Base-by-base conservation (phyloP, 2,797 vertebrate genomes). In the Tympanoctomys barrerae region DNA sequence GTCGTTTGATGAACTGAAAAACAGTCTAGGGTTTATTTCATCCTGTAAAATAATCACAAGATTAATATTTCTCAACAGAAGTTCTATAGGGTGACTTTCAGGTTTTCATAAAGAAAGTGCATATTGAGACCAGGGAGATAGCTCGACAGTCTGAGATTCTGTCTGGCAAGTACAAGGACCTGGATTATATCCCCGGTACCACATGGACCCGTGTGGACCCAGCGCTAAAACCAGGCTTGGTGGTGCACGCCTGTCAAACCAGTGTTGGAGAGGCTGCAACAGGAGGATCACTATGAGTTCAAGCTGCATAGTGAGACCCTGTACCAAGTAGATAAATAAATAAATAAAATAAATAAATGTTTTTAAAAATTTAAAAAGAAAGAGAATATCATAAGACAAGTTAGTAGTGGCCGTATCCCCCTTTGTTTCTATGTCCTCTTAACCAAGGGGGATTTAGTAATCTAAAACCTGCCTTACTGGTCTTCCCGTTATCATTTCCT, bases 11-110 rank as follows among this genome's bases (percentile, higher is more conserved):
- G 42, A 80, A 84, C 11, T 78, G 18, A 84, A 95, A 93, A 89
- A 22, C 14, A 68, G 28, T 64, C 54, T 54, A 83, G 33, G 36
- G 33, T 66, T 90, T 81, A 46, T 94, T 94, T 94, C n/a, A 82
- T 95, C 13, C 66, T 85, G 28, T 89, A 89, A 88, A 87, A 92
- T 80, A 92, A 91, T 89, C 26, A 87, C 49, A 83, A 85, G 84
- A 82, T 85, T 80, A 91, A 84, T 94, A 82, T 87, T 88, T 18
- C 52, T 28, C 18, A 73, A 24, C 10, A 24, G 36, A 87, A 73
- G 81, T 4, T 4, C 22, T 89, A 57, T 52, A 82, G 2, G 4
- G 16, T 52, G 8, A 66, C 28, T 66, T 89, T 73, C 42, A 93
- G 42, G 21, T 94, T 70, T 59, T 83, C 68, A 66, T 12, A 7